These are phyloP conservation scores for Heterocephalus glaber DNA, from an alignment of 2,113 vertebrate species.

Conservation along the genomic window DNA sequence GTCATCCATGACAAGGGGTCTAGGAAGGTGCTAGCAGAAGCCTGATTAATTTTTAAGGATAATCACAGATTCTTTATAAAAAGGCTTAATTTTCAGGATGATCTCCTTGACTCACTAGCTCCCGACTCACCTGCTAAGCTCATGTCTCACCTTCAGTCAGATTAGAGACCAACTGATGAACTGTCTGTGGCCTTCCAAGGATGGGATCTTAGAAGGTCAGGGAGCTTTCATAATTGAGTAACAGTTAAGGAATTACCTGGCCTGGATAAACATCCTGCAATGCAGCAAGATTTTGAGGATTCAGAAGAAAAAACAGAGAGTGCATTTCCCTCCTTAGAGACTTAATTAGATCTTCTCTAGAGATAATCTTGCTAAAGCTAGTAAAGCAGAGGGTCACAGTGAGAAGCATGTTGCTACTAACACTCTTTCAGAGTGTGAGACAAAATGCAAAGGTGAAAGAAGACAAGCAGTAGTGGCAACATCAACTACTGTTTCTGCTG, in stretches of 20 bases:
- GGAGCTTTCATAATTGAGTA: not conserved
- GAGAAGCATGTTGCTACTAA: not conserved
- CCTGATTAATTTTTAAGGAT: not conserved
- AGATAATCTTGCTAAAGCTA: not conserved
- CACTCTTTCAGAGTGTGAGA: not conserved
- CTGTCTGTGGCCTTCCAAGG: not conserved
- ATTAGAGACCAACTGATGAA: not conserved
- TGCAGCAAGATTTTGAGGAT: not conserved
- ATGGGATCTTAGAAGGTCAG: not conserved
- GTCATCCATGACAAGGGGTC: not conserved
- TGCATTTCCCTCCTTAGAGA: not conserved
- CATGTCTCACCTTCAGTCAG: no score
- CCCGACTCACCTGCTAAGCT: not conserved
- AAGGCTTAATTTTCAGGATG: not conserved
- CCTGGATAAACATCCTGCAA: not conserved
- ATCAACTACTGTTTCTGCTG: no score
- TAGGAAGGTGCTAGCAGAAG: not conserved
- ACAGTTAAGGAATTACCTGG: no score
- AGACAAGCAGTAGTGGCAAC: not conserved
- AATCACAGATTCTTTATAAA: not conserved
- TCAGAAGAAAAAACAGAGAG: not conserved
- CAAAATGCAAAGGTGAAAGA: not conserved
- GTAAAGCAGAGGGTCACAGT: not conserved
- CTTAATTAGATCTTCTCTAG: not conserved
- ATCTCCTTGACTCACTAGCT: not conserved